These are phyloP conservation scores for Microplitis demolitor DNA, from an alignment of 1,140 invertebrate genomes.

Conservation along the genomic window DNA sequence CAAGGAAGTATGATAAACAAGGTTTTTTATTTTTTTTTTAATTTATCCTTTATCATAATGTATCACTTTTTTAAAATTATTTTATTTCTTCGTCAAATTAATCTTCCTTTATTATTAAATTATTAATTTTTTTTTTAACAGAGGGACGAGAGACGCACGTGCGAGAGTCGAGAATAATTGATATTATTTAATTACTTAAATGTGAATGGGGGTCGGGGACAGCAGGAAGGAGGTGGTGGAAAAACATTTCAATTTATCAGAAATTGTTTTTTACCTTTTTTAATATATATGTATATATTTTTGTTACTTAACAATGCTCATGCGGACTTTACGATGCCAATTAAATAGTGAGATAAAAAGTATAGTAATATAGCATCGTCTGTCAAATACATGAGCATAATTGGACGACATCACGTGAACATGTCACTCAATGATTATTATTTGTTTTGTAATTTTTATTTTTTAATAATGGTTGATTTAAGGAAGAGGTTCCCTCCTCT, in stretches of 20 bases:
- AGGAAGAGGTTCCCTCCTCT: conserved; percentile 59
- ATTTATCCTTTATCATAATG: conserved; percentile 1
- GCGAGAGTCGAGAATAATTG: conserved; percentile 17
- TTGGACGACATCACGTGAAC: conserved; percentile 26
- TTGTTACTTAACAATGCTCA: background rate
- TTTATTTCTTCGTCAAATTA: background rate
- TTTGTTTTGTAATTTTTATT: conserved; percentile 36
- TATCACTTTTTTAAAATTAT: conserved; percentile 1
- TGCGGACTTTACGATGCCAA: conserved; percentile 6
- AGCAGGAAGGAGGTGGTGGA: conserved; percentile 12
- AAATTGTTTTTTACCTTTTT: background rate
- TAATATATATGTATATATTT: background rate
- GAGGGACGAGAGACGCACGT: conserved; percentile 40
- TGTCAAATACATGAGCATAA: background rate
- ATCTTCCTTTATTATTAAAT: background rate
- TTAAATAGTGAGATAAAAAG: conserved; percentile 1
- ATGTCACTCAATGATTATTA: conserved; percentile 26
- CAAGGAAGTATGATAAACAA: conserved; percentile 22
- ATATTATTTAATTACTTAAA: background rate
- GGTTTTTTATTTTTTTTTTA: background rate
- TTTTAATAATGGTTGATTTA: conserved; percentile 36
- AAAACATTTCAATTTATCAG: background rate
- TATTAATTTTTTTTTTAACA: conserved; percentile 2
- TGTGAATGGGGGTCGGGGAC: conserved; percentile 4
- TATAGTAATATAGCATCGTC: conserved; percentile 26